Evolutionary conservation across 2,113 vertebrate genomes (phyloP), one percentile per base, ranked within the genome.

Genomic region (Silurus asotus): DNA sequence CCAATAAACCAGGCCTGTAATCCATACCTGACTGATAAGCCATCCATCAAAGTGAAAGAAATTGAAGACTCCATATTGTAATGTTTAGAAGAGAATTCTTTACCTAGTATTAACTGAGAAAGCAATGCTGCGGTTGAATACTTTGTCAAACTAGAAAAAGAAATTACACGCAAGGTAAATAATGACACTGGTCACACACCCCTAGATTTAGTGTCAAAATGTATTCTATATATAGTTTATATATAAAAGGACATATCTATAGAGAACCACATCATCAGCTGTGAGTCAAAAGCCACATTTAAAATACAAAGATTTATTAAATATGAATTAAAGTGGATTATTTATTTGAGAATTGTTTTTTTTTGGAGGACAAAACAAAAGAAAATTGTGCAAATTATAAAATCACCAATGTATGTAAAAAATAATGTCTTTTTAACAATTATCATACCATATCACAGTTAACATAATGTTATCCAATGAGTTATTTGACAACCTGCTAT

Each of bases 391-490:
- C 11, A 67, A 67, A 67, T 67, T 67, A 37, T 25, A 67, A 5
- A 67, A 15, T 14, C 4, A 75, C 2, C 9, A 49, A 19, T 6
- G 69, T 45, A 1, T 23, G 1, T 9, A 45, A 48, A 23, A 49
- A 51, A 19, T 48, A 8, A 10, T 48, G 9, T 6, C 20, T 74
- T 14, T 7, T 76, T 67, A 8, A 6, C 48, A 82, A 45, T 67
- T 59, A 78, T 55, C 23, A 55, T 53, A 80, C 48, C 65, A 53
- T 74, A 83, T 88, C 6, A 69, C 56, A 13, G 55, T 14, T 70
- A 72, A 49, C 53, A 86, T 62, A 64, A 62, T 81, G 67, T 86
- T 49, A 83, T 87, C 48, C 65, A 70, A 23, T 86, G 83, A 78
- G 62, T 61, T 62, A 74, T 45, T 67, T 61, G 62, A 59, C 84